These are phyloP conservation scores for Lasiommata megera DNA, from an alignment of 2,888 invertebrate genomes.

Conservation along the genomic window DNA sequence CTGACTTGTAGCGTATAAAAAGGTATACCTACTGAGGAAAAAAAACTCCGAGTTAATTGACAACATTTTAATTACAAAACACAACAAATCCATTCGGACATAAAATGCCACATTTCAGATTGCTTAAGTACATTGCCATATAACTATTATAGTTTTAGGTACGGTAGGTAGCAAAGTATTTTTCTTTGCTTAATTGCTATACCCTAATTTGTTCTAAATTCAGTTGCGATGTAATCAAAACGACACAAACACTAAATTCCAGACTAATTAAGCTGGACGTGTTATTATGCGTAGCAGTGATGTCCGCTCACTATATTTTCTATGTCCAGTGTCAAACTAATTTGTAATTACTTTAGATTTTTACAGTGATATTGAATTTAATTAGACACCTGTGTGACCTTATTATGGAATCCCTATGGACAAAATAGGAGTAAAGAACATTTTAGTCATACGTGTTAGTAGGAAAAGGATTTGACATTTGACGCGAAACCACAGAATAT, in stretches of 20 bases:
- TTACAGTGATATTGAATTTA: too few species aligned
- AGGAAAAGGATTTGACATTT: too few species aligned
- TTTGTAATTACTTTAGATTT: too few species aligned
- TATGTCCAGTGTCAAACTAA: conserved; percentile 22
- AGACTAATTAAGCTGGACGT: conserved; percentile 21
- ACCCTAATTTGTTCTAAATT: background rate
- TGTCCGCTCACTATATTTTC: conserved; percentile 22
- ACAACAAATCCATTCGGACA: conserved; percentile 78
- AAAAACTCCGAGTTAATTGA: conserved; percentile 66
- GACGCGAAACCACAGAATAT: too few species aligned
- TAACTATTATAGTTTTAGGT: conserved; percentile 66
- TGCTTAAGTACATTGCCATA: conserved; percentile 74
- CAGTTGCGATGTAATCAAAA: conserved; percentile 7
- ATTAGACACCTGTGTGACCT: too few species aligned
- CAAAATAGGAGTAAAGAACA: too few species aligned
- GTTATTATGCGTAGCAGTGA: conserved; percentile 20
- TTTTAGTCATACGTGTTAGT: too few species aligned
- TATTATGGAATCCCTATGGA: too few species aligned
- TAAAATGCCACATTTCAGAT: conserved; percentile 68
- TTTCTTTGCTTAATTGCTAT: too few species aligned
- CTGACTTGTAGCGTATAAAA: too few species aligned
- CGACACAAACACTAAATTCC: conserved; percentile 18
- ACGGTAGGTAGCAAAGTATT: conserved; percentile 52
- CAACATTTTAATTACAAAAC: conserved; percentile 82
- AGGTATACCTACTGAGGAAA: conserved; percentile 16